A percentile compares a stretch with the other conserved stretches of the same genome.
Evolutionary conservation across 2,888 invertebrate genomes (phyloP).

Genomic region (Fragum whitleyi): DNA sequence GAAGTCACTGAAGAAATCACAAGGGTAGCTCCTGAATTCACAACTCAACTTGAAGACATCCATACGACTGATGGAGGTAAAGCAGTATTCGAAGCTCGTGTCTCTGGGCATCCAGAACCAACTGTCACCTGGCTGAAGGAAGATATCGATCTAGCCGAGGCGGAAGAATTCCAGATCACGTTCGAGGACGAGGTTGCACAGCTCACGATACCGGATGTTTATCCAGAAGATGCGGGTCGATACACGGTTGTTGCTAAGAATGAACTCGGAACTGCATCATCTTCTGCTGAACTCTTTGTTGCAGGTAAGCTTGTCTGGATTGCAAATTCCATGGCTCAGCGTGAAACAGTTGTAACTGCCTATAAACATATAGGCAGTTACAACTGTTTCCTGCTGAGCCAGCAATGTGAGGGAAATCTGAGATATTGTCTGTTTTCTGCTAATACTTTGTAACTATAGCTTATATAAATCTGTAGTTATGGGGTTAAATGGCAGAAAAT

Average conservation of each 20-base stretch:
- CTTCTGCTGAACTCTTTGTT: slow-evolving; percentile 91
- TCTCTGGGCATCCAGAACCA: slow-evolving; percentile 84
- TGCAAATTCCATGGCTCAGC: background rate
- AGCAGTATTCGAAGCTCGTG: slow-evolving; percentile 80
- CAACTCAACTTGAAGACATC: slow-evolving; percentile 70
- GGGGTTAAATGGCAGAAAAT: too few relatives aligned
- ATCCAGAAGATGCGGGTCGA: slow-evolving; percentile 90
- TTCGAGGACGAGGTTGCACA: slow-evolving; percentile 83
- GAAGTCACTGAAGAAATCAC: slow-evolving; percentile 70
- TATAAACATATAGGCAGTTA: too few relatives aligned
- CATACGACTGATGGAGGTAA: slow-evolving; percentile 78
- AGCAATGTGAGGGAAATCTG: too few relatives aligned
- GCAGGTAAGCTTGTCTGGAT: slow-evolving; percentile 77
- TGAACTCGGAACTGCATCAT: slow-evolving; percentile 90
- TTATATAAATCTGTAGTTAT: too few relatives aligned
- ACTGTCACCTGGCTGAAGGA: slow-evolving; percentile 93
- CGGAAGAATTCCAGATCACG: slow-evolving; percentile 88
- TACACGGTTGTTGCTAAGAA: slow-evolving; percentile 92
- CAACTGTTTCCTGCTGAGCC: too few relatives aligned
- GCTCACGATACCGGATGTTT: slow-evolving; percentile 89
- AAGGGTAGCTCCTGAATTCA: slow-evolving; percentile 76
- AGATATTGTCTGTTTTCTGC: too few relatives aligned
- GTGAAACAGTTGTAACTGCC: too few relatives aligned
- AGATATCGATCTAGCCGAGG: slow-evolving; percentile 87
- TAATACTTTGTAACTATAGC: too few relatives aligned